Evolutionary conservation across 2,797 vertebrate species (phyloP).

Genomic region (Trachurus trachurus): DNA sequence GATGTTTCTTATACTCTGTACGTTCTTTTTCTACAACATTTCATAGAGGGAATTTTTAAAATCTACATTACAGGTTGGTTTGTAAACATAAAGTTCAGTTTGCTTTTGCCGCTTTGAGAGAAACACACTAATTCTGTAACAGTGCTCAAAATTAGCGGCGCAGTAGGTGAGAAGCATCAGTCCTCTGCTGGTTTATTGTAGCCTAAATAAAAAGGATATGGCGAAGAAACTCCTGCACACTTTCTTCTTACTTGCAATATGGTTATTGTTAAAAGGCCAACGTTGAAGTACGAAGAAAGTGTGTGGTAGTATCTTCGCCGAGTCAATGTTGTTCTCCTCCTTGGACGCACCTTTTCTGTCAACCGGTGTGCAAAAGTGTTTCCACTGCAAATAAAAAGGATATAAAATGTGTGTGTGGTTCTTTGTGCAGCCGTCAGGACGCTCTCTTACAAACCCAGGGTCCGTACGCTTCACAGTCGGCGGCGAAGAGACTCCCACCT

Average conservation of each 20-base stretch:
- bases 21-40: background rate
- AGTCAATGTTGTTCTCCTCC: no score
- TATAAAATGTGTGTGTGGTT: background rate
- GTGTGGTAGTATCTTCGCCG: no score
- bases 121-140: background rate
- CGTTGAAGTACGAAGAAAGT: no score
- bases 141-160: background rate
- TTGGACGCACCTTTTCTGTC: no score
- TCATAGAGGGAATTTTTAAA: no score
- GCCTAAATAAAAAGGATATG: no score
- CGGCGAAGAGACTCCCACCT: conserved; percentile 56
- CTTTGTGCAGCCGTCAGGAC: conserved; percentile 27
- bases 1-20: conserved; percentile 1
- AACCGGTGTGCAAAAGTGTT: no score
- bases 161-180: background rate
- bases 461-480: conserved; percentile 40
- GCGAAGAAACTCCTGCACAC: no score
- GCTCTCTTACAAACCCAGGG: conserved; percentile 63
- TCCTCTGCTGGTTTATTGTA: background rate
- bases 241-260: no score
- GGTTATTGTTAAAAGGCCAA: no score
- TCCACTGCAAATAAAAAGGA: background rate
- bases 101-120: background rate
- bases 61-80: background rate
- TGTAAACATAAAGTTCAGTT: background rate